Base-by-base conservation (phyloP, 2,888 invertebrate species). In the Trissolcus japonicus region DNA sequence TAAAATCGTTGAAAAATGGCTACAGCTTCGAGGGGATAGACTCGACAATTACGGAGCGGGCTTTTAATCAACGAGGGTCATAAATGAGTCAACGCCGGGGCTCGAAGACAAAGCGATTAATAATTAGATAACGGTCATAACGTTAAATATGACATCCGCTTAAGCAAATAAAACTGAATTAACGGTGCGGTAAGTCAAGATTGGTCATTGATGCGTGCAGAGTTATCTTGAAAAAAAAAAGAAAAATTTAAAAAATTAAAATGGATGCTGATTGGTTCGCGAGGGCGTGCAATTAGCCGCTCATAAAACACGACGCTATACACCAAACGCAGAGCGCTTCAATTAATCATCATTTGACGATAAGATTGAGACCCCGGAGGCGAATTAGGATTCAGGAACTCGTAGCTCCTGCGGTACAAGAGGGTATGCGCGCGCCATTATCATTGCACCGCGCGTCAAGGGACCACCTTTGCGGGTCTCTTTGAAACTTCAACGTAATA, bases 271-370 rank as follows among this genome's bases (percentile, higher is more conserved):
- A 55, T 65, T 17, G 55, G 55, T 56, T 55, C 17, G 55, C 14
- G 48, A 48, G 16, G 25, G 46, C 6, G 35, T 29, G 43, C 54
- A 55, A 65, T 65, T 35, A 65, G 35, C n/a, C 35, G 35, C n/a
- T 16, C 48, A 50, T 65, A 56, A 46, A 63, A 46, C 41, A 2
- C n/a, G n/a, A 35, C 6, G 35, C 13, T 50, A 35, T n/a, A 16
- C 55, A 21, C 41, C 21, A 67, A 59, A 67, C 50, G 21, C 17
- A 35, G 16, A 6, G 21, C 43, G 14, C 29, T 43, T 21, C 59
- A 59, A 67, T 67, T 59, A 59, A 67, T 54, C 60, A 56, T 60
- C 50, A 29, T 51, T 66, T 25, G 59, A 59, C n/a, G 67, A 54
- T 60, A 60, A 67, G 59, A 54, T 54, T 59, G 35, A 56, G 19